Conservation (phyloP, 2,113 vertebrate genomes). For the Arenaria interpres region DNA sequence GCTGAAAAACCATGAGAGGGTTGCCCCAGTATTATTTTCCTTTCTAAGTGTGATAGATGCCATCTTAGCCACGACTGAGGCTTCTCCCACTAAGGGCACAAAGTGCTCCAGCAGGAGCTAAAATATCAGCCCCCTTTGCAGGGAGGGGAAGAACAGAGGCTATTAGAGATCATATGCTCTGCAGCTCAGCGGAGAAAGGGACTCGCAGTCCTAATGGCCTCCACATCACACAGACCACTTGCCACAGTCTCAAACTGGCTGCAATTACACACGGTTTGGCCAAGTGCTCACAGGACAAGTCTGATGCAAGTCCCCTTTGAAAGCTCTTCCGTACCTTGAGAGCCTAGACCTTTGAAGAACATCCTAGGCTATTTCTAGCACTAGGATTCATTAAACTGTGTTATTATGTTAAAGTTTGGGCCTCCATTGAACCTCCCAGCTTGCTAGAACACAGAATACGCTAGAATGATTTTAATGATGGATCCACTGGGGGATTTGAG, state of each 20-base stretch:
- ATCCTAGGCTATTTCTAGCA: constrained; percentile 1
- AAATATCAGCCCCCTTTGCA: not conserved
- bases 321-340: not conserved
- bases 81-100: not conserved
- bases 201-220: not conserved
- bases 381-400: constrained; percentile 13
- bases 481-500: not conserved
- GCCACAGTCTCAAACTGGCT: not conserved
- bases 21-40: not conserved
- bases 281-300: not conserved
- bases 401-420: not conserved
- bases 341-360: not conserved
- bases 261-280: not conserved
- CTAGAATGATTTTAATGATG: constrained; percentile 17
- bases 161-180: not conserved
- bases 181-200: not conserved
- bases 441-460: not conserved
- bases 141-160: not conserved
- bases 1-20: not conserved
- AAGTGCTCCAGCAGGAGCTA: not conserved
- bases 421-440: constrained; percentile 2
- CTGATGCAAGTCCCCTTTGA: not conserved
- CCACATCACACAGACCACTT: not conserved
- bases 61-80: not conserved
- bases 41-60: not conserved